Evolutionary conservation across 2,113 vertebrate species (phyloP), one percentile per base, ranked within the genome.

Genomic region (Brachyhypopomus occidentalis): DNA sequence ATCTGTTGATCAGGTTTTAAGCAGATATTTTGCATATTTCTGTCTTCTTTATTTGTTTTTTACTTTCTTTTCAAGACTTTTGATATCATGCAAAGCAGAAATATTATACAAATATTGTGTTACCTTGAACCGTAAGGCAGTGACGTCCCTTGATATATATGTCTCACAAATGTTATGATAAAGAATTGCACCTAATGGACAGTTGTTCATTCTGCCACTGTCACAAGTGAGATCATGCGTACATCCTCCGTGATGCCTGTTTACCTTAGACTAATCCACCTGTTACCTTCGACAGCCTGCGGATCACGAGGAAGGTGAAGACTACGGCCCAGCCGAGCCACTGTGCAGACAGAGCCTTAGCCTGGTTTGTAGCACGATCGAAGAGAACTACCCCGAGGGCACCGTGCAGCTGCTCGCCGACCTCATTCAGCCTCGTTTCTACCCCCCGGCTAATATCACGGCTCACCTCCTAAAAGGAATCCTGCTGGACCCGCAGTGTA

Each of bases 361-460:
- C 23, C 90, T 96, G 91, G 95, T 98, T 3, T 87, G 88, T 72
- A 94, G 88, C 76, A 97, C 96, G 11, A 96, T 97, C 0, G 95
- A 98, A 48, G 97, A 96, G 87, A 94, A 93, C 80, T 94, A 94
- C 81, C 86, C 93, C 9, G 93, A 96, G 82, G 96, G 94, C 27
- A 97, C 96, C 5, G 76, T 98, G 88, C 92, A 97, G 87, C 95
- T 97, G 82, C 89, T 99, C 64, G 96, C 91, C 0, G 95, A 98
- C 73, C 95, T 98, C 2, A 89, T 97, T 45, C 95, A 95, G 79
- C 87, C 85, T 56, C 92, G 92, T 75, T 93, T 93, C 84, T 90
- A 87, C 76, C 97, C 95, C 0, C 95, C 97, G 52, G 91, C 79
- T 80, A 93, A 96, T 45, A 93, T 96, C 74, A 90, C 93, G 30